Evolutionary conservation across 2,797 vertebrate genomes (phyloP), one percentile per base, ranked within the genome.

Genomic region (Stomatorhinus walkeri): DNA sequence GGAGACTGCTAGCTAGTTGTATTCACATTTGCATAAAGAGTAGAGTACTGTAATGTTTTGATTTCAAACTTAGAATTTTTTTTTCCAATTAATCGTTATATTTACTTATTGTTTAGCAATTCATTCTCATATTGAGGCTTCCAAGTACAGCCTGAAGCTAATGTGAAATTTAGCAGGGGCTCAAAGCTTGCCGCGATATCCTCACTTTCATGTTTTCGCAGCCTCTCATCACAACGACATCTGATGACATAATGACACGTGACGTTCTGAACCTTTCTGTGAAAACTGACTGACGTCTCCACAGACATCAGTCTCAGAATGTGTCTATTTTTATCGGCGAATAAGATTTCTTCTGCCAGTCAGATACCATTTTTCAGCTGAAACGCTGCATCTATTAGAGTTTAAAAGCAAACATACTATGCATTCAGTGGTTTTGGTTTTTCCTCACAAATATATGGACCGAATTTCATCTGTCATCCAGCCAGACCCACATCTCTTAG

Each of bases 401-500:
- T 87, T 40, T 61, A 40, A 51, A 59, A 46, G n/a, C 19, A 43
- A 76, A 36, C 19, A 9, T 54, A 19, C 14, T 87, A 40, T 61
- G 6, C 19, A 87, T 16, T 43, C 19, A 51, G 43, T 16, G 56
- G n/a, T 72, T 43, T 49, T n/a, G 54, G 32, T 40, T 64, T 40
- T 88, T 46, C 68, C 40, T 28, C 40, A 83, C 4, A 52, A 81
- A 85, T 89, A 79, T 40, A 88, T 49, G 85, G 84, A 81, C 87
- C 87, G 36, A 88, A 84, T 89, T 83, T 49, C 76, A 81, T 81
- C 54, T 85, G 83, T 36, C 51, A 76, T 88, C 85, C 72, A 88
- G 90, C 92, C 90, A 0, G 22, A 89, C 92, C 92, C 92, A 90
- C 92, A 90, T 93, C 90, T 93, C 92, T 91, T 61, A 88, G 91